phyloP scores from a whole-genome alignment of 2,797 vertebrate genomes.

The Okamejei kenojei region DNA sequence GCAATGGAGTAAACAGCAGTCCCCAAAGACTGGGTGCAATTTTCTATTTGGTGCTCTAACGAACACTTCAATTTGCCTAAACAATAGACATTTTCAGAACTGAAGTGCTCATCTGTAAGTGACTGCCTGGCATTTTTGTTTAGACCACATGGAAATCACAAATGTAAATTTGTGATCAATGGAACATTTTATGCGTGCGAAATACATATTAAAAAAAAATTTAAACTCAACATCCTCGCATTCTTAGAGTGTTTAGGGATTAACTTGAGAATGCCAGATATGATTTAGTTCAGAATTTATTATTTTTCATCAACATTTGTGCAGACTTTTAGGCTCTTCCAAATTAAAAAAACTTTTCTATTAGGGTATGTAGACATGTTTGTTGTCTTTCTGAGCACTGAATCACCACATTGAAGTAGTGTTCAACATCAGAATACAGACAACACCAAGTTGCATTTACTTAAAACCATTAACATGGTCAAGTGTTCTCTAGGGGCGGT shows the following conservation, averaged over 20 bases:
- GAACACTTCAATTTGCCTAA: not conserved
- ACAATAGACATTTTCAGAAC: not conserved
- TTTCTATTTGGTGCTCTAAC: not conserved
- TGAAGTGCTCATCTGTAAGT: not conserved
- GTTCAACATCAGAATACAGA: too few relatives aligned
- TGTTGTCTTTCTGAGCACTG: not conserved
- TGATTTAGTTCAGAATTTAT: not conserved
- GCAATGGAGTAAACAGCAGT: not conserved
- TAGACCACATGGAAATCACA: not conserved
- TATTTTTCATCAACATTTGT: not conserved
- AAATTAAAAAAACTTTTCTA: not conserved
- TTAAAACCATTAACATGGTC: not conserved
- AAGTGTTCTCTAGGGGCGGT: not conserved
- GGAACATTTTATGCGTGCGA: not conserved
- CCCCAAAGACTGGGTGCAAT: not conserved
- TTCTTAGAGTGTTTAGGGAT: not conserved
- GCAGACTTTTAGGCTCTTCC: not conserved
- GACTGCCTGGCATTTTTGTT: not conserved
- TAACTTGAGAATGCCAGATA: not conserved
- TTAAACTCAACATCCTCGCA: not conserved
- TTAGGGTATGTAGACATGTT: not conserved
- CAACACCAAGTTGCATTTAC: not conserved
- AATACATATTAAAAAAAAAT: too few relatives aligned
- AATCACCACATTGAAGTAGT: not conserved
- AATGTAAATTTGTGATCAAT: not conserved